Evolutionary conservation across 30 jellyfish, hydroid and myxozoan species (phyloP).

Genomic region (Nemopilema nomurai): DNA sequence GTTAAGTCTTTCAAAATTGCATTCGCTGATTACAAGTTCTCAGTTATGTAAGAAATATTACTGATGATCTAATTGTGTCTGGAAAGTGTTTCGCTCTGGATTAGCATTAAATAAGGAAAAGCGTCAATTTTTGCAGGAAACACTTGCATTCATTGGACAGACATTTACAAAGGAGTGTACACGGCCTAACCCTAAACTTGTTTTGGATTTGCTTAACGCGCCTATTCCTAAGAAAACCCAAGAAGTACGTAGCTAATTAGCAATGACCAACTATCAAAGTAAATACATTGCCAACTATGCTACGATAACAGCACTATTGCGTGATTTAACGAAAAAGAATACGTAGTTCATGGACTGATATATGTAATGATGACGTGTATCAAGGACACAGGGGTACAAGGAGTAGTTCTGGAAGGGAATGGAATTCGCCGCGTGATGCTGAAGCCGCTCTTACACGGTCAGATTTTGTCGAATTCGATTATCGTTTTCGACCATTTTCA

Average conservation of each 20-base stretch:
- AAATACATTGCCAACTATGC: slow-evolving; percentile 26
- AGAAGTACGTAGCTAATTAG: slow-evolving; percentile 31
- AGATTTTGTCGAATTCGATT: too few species aligned
- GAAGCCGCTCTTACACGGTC: too few species aligned
- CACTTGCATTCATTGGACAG: slow-evolving; percentile 32
- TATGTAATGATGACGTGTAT: too few species aligned
- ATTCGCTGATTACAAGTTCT: not conserved
- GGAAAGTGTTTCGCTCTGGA: not conserved
- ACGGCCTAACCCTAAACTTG: slow-evolving; percentile 21
- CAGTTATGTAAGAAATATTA: not conserved
- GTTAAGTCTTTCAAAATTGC: too few species aligned
- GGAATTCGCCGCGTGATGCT: too few species aligned
- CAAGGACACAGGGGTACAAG: too few species aligned
- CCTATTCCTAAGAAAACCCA: slow-evolving; percentile 10
- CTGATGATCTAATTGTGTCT: slow-evolving; percentile 1
- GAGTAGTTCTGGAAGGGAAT: too few species aligned
- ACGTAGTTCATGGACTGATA: too few species aligned
- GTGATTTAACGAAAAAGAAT: slow-evolving; percentile 12
- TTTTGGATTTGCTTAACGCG: slow-evolving; percentile 21
- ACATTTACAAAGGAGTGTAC: slow-evolving; percentile 16
- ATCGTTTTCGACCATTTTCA: too few species aligned
- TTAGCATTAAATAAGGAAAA: slow-evolving; percentile 6
- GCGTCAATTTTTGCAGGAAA: not conserved
- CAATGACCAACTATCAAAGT: slow-evolving; percentile 19
- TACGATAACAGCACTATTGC: slow-evolving; percentile 21